These are phyloP conservation scores for Kryphioiulus occultus DNA, from an alignment of 2,888 invertebrate genomes.

Conservation along the genomic window DNA sequence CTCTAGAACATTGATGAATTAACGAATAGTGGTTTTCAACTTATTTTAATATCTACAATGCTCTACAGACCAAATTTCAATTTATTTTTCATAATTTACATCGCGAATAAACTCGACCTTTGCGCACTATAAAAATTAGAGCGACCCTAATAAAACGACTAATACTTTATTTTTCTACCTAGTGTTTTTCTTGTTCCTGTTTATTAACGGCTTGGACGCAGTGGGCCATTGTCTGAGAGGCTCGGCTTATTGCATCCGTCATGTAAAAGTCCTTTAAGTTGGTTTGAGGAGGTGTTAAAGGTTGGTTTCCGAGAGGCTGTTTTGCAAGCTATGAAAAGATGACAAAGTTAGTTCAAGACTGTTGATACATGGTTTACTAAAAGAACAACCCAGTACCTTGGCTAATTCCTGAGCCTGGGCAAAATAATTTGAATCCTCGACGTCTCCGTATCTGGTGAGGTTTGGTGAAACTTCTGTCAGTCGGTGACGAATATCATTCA, in stretches of 20 bases:
- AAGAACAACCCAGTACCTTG: conserved; percentile 57
- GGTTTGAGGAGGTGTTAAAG: conserved; percentile 67
- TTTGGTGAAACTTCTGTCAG: conserved; percentile 88
- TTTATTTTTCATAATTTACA: conserved; percentile 27
- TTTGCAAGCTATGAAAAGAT: conserved; percentile 48
- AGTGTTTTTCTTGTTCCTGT: conserved; percentile 63
- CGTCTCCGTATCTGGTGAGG: conserved; percentile 81
- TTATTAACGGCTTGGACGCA: conserved; percentile 91
- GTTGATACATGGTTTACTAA: neutral
- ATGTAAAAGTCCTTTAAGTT: conserved; percentile 78
- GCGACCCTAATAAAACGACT: neutral
- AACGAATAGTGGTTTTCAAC: neutral
- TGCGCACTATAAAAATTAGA: neutral
- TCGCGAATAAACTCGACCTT: neutral
- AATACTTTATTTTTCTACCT: neutral
- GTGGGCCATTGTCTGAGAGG: conserved; percentile 98
- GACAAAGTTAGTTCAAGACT: neutral
- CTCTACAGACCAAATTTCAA: neutral
- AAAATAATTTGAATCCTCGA: conserved; percentile 85
- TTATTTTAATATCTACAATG: conserved; percentile 34
- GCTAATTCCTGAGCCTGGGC: conserved; percentile 79
- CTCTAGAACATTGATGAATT: no score
- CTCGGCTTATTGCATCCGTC: conserved; percentile 95
- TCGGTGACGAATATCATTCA: conserved; percentile 82
- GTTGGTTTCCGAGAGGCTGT: conserved; percentile 56